Evolutionary conservation across 2,888 invertebrate species (phyloP), one percentile per base, ranked within the genome.

Genomic region (Orthosia cruda): DNA sequence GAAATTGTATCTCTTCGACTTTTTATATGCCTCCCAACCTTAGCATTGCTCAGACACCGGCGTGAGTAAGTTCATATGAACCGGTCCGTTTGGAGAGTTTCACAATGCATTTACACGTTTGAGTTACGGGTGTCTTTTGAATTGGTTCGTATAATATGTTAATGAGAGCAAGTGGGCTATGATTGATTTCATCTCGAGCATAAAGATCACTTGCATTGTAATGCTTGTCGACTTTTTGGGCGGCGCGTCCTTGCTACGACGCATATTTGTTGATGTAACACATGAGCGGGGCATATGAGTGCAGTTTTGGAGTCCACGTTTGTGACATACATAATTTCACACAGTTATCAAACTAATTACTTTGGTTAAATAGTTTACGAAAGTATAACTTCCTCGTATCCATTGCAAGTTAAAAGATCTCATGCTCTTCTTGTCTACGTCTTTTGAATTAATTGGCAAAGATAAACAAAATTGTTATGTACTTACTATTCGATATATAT

Each of bases 131-230:
- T 71, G 78, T 66, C 90, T 89, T 84, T 83, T 83, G 75, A 88
- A 94, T 88, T 88, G 54, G 78, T 81, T 80, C 80, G 92, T 78
- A 74, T 93, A 87, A 89, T 90, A 91, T 88, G 86, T 82, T 89
- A 90, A 91, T 89, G 87, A 90, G 90, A 91, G 82, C 86, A 92
- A 89, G 91, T 91, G 83, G 87, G 90, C 85, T 92, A 91, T 93
- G 94, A 95, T 94, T 92, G 90, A 95, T 94, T 90, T 92, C 74
- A 95, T 94, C 90, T 92, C 74, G 76, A 52, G 77, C 88, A 87
- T 84, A 95, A 96, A 95, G 92, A 93, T 92, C 95, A 94, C 94
- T 95, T 94, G 94, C 87, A 91, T 91, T 91, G 87, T 89, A 91
- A 90, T 89, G 85, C 57, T 77, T 86, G 86, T 87, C 86, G 85